A percentile compares a stretch with the other conserved stretches of the same genome.
Conservation (phyloP, 2,888 invertebrate genomes). For the Yponomeuta evonymella region DNA sequence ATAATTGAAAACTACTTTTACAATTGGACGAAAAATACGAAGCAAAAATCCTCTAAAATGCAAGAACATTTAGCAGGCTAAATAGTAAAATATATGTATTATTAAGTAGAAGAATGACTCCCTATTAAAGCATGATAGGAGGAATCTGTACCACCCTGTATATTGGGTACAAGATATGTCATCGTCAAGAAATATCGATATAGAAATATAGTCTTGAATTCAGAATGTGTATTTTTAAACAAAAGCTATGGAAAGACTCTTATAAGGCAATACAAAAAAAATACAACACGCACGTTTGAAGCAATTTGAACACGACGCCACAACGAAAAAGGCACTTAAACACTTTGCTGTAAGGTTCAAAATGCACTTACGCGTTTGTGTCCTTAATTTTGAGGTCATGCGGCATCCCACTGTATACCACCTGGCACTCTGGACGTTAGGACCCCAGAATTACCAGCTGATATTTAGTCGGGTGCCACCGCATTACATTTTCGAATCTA, state of each 20-base stretch:
- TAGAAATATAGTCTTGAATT: too few relatives aligned
- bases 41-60: too few relatives aligned
- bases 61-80: too few relatives aligned
- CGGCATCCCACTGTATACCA: conserved; percentile 81
- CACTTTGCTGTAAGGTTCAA: not conserved
- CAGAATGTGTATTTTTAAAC: too few relatives aligned
- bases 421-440: conserved; percentile 87
- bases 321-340: conserved; percentile 7
- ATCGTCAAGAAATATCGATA: too few relatives aligned
- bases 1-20: too few relatives aligned
- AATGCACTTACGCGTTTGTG: conserved; percentile 17
- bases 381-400: conserved; percentile 28
- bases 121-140: too few relatives aligned
- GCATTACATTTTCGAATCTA: not conserved
- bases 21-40: too few relatives aligned
- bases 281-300: not conserved
- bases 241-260: not conserved
- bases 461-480: conserved; percentile 84
- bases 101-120: too few relatives aligned
- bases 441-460: conserved; percentile 99
- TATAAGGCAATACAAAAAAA: not conserved
- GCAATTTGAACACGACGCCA: not conserved
- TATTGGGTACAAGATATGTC: too few relatives aligned
- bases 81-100: too few relatives aligned
- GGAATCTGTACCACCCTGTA: too few relatives aligned